Evolutionary conservation across 2,797 vertebrate species (phyloP).

Genomic region (Mus caroli): DNA sequence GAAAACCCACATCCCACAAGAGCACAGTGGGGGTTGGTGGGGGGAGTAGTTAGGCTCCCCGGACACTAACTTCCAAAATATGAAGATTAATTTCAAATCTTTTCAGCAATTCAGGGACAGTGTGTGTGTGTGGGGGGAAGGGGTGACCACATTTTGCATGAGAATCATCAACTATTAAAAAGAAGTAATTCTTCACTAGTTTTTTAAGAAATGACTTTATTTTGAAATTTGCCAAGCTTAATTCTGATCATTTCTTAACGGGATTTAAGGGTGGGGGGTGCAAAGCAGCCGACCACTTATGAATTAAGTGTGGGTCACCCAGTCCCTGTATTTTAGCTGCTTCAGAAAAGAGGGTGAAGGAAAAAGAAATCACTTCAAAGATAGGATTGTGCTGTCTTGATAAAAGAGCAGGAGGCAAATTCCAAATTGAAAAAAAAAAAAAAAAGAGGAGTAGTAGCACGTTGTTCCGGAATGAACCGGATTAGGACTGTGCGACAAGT

Average conservation of each 20-base stretch:
- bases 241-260: constrained; percentile 68
- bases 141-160: constrained; percentile 41
- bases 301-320: constrained; percentile 45
- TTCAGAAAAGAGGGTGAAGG: constrained; percentile 71
- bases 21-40: constrained; percentile 66
- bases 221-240: constrained; percentile 72
- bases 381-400: constrained; percentile 75
- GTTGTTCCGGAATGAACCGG: constrained; percentile 83
- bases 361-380: constrained; percentile 81
- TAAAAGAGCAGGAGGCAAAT: constrained; percentile 80
- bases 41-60: constrained; percentile 57
- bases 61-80: constrained; percentile 74
- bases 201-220: constrained; percentile 74
- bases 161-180: constrained; percentile 64
- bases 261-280: constrained; percentile 54
- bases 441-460: constrained; percentile 69
- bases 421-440: constrained; percentile 61
- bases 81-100: constrained; percentile 82
- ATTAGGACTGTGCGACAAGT: constrained; percentile 84
- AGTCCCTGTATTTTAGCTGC: constrained; percentile 32
- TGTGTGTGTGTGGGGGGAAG: background rate
- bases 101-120: constrained; percentile 65
- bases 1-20: constrained; percentile 78
- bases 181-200: constrained; percentile 69
- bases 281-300: constrained; percentile 51